These are phyloP conservation scores for Dinoponera quadriceps DNA, from an alignment of 1,140 invertebrate species.

Conservation along the genomic window DNA sequence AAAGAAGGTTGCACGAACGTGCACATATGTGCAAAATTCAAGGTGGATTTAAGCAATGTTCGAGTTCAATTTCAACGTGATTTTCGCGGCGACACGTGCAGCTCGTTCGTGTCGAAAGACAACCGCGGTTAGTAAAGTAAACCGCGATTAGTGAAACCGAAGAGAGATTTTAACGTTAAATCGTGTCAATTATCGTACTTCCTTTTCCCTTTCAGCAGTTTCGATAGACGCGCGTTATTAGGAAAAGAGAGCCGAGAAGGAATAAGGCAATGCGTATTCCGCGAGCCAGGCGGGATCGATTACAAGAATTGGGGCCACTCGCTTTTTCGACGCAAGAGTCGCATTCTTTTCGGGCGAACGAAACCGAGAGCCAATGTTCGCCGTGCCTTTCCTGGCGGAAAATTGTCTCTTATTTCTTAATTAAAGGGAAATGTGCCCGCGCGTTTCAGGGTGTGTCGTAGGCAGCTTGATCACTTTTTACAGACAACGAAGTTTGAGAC, in stretches of 20 bases:
- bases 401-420: slow-evolving; percentile 73
- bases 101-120: too few relatives aligned
- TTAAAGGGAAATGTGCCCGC: slow-evolving; percentile 60
- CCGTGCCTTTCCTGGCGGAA: slow-evolving; percentile 52
- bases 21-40: background rate
- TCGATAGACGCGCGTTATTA: background rate
- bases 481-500: slow-evolving; percentile 38
- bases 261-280: slow-evolving; percentile 13
- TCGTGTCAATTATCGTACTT: too few relatives aligned
- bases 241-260: background rate
- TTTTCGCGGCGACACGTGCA: too few relatives aligned
- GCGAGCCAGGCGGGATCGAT: slow-evolving; percentile 16
- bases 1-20: background rate
- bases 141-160: too few relatives aligned
- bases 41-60: background rate
- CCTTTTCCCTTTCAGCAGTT: too few relatives aligned
- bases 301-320: slow-evolving; percentile 29
- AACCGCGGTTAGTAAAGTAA: too few relatives aligned
- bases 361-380: slow-evolving; percentile 47
- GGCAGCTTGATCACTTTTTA: slow-evolving; percentile 56
- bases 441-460: slow-evolving; percentile 53
- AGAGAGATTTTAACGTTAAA: too few relatives aligned
- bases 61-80: too few relatives aligned
- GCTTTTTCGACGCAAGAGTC: slow-evolving; percentile 52
- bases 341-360: slow-evolving; percentile 61